phyloP scores from a whole-genome alignment of 1,140 invertebrate genomes.

The Danaus plexippus region DNA sequence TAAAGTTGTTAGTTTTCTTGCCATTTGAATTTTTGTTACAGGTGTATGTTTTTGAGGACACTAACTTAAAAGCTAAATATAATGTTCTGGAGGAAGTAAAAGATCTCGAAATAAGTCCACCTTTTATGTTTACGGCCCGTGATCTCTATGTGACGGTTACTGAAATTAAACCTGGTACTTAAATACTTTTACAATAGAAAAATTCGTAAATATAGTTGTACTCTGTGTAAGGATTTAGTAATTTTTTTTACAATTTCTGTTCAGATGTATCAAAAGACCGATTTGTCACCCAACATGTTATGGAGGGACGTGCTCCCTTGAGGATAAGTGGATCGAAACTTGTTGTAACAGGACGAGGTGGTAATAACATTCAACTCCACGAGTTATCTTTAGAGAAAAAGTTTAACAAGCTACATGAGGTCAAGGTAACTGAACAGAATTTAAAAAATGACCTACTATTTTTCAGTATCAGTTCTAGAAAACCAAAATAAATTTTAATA shows the following conservation, averaged over 20 bases:
- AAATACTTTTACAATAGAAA: neutral
- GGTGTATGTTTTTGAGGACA: slow-evolving; percentile 53
- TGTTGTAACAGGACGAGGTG: slow-evolving; percentile 41
- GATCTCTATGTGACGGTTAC: slow-evolving; percentile 60
- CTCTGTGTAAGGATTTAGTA: neutral
- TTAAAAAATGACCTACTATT: no score
- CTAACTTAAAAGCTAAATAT: slow-evolving; percentile 45
- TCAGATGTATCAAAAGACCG: slow-evolving; percentile 53
- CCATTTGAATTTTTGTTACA: slow-evolving; percentile 22
- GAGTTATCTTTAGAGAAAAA: slow-evolving; percentile 34
- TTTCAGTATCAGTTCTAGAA: no score
- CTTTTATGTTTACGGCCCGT: slow-evolving; percentile 55
- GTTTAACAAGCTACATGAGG: slow-evolving; percentile 54
- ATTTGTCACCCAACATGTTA: slow-evolving; percentile 50
- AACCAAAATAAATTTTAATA: no score
- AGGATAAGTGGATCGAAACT: slow-evolving; percentile 31
- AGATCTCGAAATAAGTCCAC: slow-evolving; percentile 37
- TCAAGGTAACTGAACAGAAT: slow-evolving; percentile 35
- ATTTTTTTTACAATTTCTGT: slow-evolving; percentile 8
- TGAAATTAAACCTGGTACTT: slow-evolving; percentile 53
- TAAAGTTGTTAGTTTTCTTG: no score
- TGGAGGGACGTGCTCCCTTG: slow-evolving; percentile 55
- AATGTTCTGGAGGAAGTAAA: slow-evolving; percentile 63
- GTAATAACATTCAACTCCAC: slow-evolving; percentile 48
- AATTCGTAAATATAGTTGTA: no score